Evolutionary conservation across 1,140 invertebrate species (phyloP).

Genomic region (Solen grandis): DNA sequence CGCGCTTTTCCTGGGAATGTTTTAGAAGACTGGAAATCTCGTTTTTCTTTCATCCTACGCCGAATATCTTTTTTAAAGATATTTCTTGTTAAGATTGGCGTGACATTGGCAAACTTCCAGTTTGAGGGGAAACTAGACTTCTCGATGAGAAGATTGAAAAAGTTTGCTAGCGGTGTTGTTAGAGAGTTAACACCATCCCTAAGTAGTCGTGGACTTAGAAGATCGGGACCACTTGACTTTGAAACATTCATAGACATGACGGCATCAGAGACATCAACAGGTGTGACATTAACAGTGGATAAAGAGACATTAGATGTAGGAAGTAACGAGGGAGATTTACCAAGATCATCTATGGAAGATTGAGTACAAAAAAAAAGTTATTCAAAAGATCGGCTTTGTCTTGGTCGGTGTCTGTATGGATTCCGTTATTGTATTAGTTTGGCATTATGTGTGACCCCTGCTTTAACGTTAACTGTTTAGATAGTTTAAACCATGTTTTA

Average conservation of each 20-base stretch:
- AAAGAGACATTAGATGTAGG: neutral
- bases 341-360: neutral
- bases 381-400: neutral
- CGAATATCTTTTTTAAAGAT: no score
- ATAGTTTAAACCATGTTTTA: no score
- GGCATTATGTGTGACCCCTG: no score
- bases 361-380: neutral
- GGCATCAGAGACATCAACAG: neutral
- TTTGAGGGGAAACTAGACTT: neutral
- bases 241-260: neutral
- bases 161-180: neutral
- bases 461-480: no score
- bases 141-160: neutral
- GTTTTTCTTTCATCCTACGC: no score
- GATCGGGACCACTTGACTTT: neutral
- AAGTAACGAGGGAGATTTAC: neutral
- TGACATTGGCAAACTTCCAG: neutral
- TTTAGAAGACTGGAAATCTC: no score
- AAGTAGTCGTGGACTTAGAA: neutral
- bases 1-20: no score
- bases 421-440: neutral
- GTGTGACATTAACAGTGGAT: neutral
- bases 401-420: neutral
- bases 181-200: neutral
- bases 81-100: neutral